Base-by-base conservation (phyloP, 1,140 invertebrate genomes). In the Spodoptera frugiperda region DNA sequence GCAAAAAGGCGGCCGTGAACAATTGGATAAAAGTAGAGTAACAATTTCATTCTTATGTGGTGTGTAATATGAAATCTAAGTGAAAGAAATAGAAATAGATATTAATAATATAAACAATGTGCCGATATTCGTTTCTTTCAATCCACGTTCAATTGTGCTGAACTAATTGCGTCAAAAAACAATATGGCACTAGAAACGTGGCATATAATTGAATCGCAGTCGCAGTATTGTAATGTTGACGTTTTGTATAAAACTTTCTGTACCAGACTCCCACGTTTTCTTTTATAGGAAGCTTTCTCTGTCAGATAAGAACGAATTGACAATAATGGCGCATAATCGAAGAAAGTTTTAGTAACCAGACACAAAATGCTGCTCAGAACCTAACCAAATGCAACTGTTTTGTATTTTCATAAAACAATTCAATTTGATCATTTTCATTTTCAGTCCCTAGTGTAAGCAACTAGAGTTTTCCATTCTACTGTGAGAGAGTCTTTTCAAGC, bases 201-300 rank as follows among this genome's bases (percentile, higher is more conserved):
- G 80, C 78, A 80, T 84, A 81, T 84, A 87, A 88, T 89, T 78
- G 81, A 75, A 79, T 82, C 63, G 72, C 79, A 70, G 79, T 82
- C 68, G 72, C 79, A 70, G 80, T 86, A 87, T 87, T 87, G 82
- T 88, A 73, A 79, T 78, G 77, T 78, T 82, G 65, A 74, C 76
- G 81, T 84, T 87, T 85, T 85, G 76, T 90, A 78, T 85, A 39
- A 39, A 84, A 87, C 89, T 89, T 92, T 91, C 89, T 87, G 88
- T 84, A 76, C 67, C 74, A 81, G 78, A 83, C 81, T 92, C 91
- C 89, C 91, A 92, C 91, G 91, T 88, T 91, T 91, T 91, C 88
- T 88, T 89, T 84, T 84, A 90, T 90, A 80, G 87, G 78, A 87
- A 76, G 89, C 89, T 92, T 92, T 92, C 91, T 87, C 87, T 83